These are phyloP conservation scores for Charadrius vociferus DNA, from an alignment of 2,113 vertebrate genomes.

Conservation along the genomic window DNA sequence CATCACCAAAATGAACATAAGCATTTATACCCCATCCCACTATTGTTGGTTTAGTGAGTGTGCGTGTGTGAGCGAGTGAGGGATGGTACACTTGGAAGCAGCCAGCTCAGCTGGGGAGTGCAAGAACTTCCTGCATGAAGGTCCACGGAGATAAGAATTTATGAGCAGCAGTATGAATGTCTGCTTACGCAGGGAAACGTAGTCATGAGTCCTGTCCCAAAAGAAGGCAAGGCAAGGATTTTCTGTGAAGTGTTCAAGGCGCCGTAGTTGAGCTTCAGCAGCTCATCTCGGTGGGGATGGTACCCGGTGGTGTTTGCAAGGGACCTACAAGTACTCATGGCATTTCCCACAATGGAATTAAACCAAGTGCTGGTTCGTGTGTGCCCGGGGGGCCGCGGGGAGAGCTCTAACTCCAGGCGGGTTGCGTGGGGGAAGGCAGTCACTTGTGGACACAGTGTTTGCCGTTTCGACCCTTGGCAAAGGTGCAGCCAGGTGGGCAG, in stretches of 20 bases:
- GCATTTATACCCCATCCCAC: background rate
- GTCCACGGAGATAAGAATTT: background rate
- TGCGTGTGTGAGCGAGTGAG: background rate
- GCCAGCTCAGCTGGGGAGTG: background rate
- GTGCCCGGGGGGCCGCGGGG: no score
- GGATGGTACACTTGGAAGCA: background rate
- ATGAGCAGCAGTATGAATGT: background rate
- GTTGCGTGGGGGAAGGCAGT: background rate
- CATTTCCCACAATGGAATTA: background rate
- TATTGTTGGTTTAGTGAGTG: background rate
- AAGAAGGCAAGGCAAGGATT: background rate
- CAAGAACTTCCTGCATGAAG: background rate
- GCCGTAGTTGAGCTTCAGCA: background rate
- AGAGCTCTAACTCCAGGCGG: background rate
- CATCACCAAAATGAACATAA: background rate
- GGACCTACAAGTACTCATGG: background rate
- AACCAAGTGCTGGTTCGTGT: background rate
- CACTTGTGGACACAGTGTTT: background rate
- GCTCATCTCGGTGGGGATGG: background rate
- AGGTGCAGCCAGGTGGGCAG: background rate
- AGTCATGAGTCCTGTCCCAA: background rate
- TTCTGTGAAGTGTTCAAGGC: background rate
- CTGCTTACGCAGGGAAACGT: background rate
- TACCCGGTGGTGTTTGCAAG: background rate
- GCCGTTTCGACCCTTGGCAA: fast-evolving